Evolutionary conservation across 1,140 invertebrate species (phyloP).

Genomic region (Ceratitis capitata): DNA sequence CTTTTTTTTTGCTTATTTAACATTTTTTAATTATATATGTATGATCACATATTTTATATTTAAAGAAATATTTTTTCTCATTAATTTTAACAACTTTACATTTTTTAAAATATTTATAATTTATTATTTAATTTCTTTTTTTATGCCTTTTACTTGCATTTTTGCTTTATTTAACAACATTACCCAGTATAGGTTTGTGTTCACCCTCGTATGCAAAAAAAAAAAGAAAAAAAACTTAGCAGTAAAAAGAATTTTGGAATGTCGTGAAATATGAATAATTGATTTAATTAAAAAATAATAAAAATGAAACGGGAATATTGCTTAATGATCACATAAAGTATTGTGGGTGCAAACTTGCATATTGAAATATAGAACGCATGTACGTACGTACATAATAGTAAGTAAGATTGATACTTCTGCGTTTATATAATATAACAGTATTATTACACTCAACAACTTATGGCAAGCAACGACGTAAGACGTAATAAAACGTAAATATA

Average conservation of each 20-base stretch:
- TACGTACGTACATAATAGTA: not conserved
- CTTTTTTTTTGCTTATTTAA: no score
- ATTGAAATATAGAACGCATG: not conserved
- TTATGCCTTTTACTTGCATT: no score
- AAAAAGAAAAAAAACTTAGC: not conserved
- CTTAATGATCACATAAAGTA: not conserved
- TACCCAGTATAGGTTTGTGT: not conserved
- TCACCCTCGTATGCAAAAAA: not conserved
- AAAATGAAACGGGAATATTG: not conserved
- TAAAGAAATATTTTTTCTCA: no score
- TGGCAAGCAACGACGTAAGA: not conserved
- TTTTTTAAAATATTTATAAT: no score
- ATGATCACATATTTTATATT: no score
- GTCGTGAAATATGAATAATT: not conserved
- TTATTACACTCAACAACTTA: no score
- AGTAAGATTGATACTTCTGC: not conserved
- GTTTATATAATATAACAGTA: no score
- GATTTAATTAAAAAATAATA: not conserved
- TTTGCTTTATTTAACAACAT: no score
- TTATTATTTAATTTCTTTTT: no score
- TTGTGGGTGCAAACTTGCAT: not conserved
- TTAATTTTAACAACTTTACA: no score
- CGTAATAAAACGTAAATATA: not conserved
- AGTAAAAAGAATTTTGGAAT: not conserved
- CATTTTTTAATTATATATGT: no score